phyloP scores from a whole-genome alignment of 2,888 invertebrate genomes.

The Eupeodes latifasciatus region DNA sequence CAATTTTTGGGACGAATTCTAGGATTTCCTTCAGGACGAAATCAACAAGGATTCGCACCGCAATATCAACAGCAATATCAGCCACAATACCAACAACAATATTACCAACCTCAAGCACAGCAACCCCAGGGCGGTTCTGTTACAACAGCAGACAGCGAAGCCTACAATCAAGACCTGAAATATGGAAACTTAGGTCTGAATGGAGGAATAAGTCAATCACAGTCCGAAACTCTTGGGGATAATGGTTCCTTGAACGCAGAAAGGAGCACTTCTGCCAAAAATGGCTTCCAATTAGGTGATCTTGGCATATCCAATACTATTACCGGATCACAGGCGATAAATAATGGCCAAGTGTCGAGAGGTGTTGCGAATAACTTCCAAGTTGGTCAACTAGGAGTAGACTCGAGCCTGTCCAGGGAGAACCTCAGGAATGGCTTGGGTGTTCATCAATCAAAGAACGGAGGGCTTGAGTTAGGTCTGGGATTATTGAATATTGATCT shows the following conservation, averaged over 20 bases:
- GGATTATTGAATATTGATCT: conserved; percentile 81
- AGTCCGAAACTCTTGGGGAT: conserved; percentile 78
- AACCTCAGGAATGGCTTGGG: conserved; percentile 81
- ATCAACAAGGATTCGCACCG: conserved; percentile 29
- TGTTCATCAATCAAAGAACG: conserved; percentile 79
- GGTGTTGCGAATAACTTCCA: conserved; percentile 80
- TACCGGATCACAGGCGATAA: conserved; percentile 79
- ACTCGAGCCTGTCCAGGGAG: conserved; percentile 80
- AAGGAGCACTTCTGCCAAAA: conserved; percentile 79
- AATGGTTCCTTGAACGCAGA: conserved; percentile 80
- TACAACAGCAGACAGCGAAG: conserved; percentile 80
- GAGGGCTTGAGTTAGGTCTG: conserved; percentile 80
- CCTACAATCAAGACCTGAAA: conserved; percentile 68
- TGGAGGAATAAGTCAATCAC: conserved; percentile 79
- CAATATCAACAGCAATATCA: conserved; percentile 17
- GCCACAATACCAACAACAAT: conserved; percentile 15
- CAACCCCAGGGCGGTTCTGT: conserved; percentile 78
- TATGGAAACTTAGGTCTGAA: conserved; percentile 61
- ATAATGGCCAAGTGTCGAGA: conserved; percentile 79
- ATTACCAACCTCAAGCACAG: not conserved
- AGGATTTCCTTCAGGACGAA: not conserved
- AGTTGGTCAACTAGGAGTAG: conserved; percentile 80
- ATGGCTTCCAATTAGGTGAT: conserved; percentile 80
- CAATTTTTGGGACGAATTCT: conserved; percentile 6
- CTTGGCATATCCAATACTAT: conserved; percentile 81